phyloP scores from a whole-genome alignment of 2,797 vertebrate genomes.

The Xerus rutilus region DNA sequence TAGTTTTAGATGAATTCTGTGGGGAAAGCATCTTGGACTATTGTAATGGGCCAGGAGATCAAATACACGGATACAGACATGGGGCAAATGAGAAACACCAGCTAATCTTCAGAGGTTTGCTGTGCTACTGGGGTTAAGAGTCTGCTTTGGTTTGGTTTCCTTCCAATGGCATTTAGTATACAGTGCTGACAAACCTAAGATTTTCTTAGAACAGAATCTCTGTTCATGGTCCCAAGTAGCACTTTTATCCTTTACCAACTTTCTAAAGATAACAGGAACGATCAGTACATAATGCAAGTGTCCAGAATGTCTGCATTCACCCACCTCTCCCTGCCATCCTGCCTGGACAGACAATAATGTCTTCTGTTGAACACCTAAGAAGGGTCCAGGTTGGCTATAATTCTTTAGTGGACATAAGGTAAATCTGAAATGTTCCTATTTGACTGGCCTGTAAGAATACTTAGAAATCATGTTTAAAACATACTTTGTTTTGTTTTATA shows the following conservation, averaged over 20 bases:
- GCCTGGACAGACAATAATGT: background rate
- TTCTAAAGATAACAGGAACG: background rate
- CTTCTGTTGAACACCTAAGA: background rate
- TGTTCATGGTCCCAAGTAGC: background rate
- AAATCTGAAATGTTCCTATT: background rate
- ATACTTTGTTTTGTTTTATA: background rate
- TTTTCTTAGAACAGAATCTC: background rate
- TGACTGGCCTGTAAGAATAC: background rate
- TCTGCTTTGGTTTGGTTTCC: background rate
- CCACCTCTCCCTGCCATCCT: too few species aligned
- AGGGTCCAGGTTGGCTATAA: background rate
- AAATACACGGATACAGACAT: accelerated
- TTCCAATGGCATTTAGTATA: background rate
- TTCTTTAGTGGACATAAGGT: background rate
- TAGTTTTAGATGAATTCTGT: background rate
- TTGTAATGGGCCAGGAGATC: background rate
- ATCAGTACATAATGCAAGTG: too few species aligned
- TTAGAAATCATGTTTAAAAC: background rate
- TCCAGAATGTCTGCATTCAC: background rate
- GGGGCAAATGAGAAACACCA: accelerated
- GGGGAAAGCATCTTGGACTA: background rate
- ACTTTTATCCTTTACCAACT: background rate
- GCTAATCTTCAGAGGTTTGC: background rate
- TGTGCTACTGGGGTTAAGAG: background rate
- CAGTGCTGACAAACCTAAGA: background rate